Evolutionary conservation across 2,797 vertebrate species (phyloP).

Genomic region (Sylvilagus floridanus): DNA sequence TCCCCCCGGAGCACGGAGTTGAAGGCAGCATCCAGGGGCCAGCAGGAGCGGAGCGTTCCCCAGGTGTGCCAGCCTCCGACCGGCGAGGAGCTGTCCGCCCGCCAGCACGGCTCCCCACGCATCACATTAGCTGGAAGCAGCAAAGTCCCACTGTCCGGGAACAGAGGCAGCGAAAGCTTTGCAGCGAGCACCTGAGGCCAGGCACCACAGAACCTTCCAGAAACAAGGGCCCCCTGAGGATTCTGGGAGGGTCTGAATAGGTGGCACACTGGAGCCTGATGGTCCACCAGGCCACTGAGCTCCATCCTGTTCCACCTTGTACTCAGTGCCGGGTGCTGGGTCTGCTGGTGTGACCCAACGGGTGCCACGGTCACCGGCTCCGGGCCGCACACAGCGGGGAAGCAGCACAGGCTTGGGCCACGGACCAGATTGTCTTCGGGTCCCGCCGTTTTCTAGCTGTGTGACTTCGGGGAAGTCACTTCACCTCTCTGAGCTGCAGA

Average conservation of each 20-base stretch:
- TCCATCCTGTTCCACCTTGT: background rate
- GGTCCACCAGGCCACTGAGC: background rate
- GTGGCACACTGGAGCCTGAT: background rate
- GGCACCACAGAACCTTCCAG: accelerated
- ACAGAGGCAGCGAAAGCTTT: background rate
- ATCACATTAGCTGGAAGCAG: background rate
- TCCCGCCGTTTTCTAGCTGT: background rate
- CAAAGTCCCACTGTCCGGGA: background rate
- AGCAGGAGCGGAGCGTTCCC: background rate
- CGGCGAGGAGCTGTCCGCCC: background rate
- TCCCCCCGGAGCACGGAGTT: accelerated
- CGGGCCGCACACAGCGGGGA: background rate
- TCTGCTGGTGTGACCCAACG: accelerated
- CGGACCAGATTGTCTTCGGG: background rate
- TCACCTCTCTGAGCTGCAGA: background rate
- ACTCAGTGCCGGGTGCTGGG: background rate
- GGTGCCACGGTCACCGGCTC: accelerated
- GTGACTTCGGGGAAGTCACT: background rate
- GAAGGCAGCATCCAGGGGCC: background rate
- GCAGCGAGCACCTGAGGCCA: accelerated
- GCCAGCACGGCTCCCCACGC: too few relatives aligned
- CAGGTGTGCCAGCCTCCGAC: background rate
- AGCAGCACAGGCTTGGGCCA: accelerated
- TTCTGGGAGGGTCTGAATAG: background rate
- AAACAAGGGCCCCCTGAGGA: background rate